Evolutionary conservation across 2,888 invertebrate species (phyloP), one percentile per base, ranked within the genome.

Genomic region (Lasius fuliginosus): DNA sequence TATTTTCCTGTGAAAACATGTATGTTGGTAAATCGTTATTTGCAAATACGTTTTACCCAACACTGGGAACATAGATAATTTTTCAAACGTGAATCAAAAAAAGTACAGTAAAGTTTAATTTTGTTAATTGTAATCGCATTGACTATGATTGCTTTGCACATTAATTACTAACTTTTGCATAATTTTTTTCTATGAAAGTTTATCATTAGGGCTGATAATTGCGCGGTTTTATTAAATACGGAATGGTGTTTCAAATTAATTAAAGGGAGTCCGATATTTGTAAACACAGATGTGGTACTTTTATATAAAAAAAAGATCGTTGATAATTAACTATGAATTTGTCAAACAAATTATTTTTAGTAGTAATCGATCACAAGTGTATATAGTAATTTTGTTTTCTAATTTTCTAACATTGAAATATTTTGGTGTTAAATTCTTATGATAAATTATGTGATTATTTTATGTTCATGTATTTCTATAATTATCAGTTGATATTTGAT

Each of bases 211-310:
- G 40, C 53, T 27, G 30, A 76, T 46, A 71, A 71, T 86, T 76
- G 49, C 76, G 36, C 42, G 60, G 68, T 85, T 65, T 79, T 49
- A 60, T 75, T 83, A 23, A 71, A 76, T 85, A 58, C 77, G 76
- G 56, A 82, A 62, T 85, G 83, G 75, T 83, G 69, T 84, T 79
- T 81, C 65, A 46, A 71, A 84, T 84, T 84, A 67, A 49, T 60
- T 12, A 40, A 42, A 49, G 67, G 68, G 6, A 30, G 8, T 68
- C 27, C 40, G 12, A 67, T 56, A 53, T 49, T 60, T 68, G 40
- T 53, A 53, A 53, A 53, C 4, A 46, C 18, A 46, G 46, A n/a
- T 46, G 18, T 18, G 18, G 0, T 60, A 42, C 23, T 58, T 23
- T 68, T 30, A 23, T 67, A 11, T 30, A 33, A 56, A 62, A 56